These are phyloP conservation scores for Patella depressa DNA, from an alignment of 2,888 invertebrate species.

Conservation along the genomic window DNA sequence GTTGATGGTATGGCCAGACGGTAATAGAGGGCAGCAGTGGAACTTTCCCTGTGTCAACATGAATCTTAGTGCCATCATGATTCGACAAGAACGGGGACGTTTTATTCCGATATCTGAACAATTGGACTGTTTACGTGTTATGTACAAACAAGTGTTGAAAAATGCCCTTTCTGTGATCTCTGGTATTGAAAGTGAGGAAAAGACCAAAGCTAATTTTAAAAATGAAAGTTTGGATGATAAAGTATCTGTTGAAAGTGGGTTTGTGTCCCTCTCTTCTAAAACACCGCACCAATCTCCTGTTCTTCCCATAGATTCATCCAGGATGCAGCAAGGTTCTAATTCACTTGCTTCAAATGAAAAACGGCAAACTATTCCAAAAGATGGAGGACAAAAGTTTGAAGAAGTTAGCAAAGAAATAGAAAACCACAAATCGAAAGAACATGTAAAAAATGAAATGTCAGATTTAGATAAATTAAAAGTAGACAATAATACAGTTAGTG, in stretches of 20 bases:
- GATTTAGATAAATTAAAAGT: neutral
- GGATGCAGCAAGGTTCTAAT: neutral
- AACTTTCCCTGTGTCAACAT: conserved; percentile 10
- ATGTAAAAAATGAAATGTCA: neutral
- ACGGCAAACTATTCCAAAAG: neutral
- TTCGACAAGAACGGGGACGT: conserved; percentile 22
- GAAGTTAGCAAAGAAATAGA: too few species aligned
- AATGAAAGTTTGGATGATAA: conserved; percentile 1
- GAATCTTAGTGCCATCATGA: conserved; percentile 19
- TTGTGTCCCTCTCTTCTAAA: neutral
- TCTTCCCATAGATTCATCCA: neutral
- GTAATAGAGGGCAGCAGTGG: neutral
- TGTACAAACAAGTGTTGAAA: neutral
- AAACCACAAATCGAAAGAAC: too few species aligned
- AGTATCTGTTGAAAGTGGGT: neutral
- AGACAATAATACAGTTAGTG: neutral
- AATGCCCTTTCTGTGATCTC: neutral
- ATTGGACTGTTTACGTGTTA: neutral
- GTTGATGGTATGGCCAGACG: conserved; percentile 18
- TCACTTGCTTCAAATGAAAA: neutral
- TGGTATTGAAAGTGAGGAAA: neutral
- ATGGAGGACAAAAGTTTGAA: too few species aligned
- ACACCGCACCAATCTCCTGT: neutral
- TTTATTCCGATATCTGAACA: conserved; percentile 17
- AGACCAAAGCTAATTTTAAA: neutral